A percentile compares a stretch with the other conserved stretches of the same genome.
Evolutionary conservation across 2,797 vertebrate genomes (phyloP).

Genomic region (Hydrocynus forskahlii): DNA sequence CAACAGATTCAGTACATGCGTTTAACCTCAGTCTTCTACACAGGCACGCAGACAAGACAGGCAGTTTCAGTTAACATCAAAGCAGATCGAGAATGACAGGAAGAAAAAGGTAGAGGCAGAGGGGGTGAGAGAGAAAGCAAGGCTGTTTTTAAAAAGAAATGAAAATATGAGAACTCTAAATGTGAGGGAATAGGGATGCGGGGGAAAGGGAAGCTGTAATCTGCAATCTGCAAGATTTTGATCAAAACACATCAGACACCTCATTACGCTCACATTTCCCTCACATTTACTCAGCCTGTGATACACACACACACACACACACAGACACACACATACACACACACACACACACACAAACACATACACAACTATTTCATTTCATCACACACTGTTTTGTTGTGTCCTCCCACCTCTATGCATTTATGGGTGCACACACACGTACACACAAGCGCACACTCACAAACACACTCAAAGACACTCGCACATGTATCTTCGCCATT

Average conservation of each 20-base stretch:
- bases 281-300: conserved; percentile 14
- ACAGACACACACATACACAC: conserved; percentile 16
- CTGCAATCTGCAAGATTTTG: conserved; percentile 28
- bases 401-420: no score
- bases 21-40: conserved; percentile 20
- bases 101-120: background rate
- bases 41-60: conserved; percentile 4
- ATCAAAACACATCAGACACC: conserved; percentile 45
- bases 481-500: no score
- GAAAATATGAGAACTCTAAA: background rate
- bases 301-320: conserved; percentile 26
- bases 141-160: background rate
- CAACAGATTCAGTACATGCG: conserved; percentile 41
- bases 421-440: no score
- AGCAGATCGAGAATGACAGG: background rate
- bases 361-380: no score
- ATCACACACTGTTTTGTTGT: no score
- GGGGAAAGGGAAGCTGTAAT: background rate
- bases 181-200: background rate
- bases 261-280: conserved; percentile 36
- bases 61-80: conserved; percentile 35
- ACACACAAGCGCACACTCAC: no score
- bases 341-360: background rate
- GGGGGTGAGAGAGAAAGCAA: background rate
- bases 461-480: no score